Evolutionary conservation across 1,140 invertebrate genomes (phyloP), one percentile per base, ranked within the genome.

Genomic region (Popillia japonica): DNA sequence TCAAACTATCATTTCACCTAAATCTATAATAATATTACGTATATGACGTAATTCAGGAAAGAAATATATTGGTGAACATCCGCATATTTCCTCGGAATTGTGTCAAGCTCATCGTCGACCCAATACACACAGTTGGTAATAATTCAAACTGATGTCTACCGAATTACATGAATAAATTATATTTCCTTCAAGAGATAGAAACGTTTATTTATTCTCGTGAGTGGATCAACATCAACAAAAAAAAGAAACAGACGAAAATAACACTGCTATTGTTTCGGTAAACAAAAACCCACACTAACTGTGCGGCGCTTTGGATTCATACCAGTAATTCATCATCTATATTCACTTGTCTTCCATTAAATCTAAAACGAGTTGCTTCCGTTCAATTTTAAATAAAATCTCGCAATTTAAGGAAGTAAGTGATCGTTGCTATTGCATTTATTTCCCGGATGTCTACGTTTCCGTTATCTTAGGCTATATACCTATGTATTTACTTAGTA

Each of bases 131-230:
- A 14, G n/a, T 55, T 55, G n/a, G 48, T 55, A 55, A 55, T 55
- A 55, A 55, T 55, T 55, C 48, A 55, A 55, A 55, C 14, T 55
- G 14, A 17, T 17, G 48, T 17, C 17, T 17, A n/a, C 14, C n/a
- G 17, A 17, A 17, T 55, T 17, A 17, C 2, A 55, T 55, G 48
- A 55, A 55, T 55, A 55, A 55, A 55, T 55, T 55, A 55, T 55
- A 55, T 55, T 17, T 55, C 48, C 44, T 55, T 17, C 14, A 55
- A 55, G 48, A 55, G 48, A 55, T 17, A 55, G 48, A 55, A 55
- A 55, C 17, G 14, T 6, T 55, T 55, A 55, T 55, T 55, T 55
- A 17, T 55, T 55, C 17, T 17, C 3, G 14, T 17, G 14, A 17
- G 48, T 17, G 27, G 48, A 17, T 55, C 17, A 55, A 55, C 48